These are phyloP conservation scores for Mimumesa dahlbomi DNA, from an alignment of 2,888 invertebrate genomes.

Conservation along the genomic window DNA sequence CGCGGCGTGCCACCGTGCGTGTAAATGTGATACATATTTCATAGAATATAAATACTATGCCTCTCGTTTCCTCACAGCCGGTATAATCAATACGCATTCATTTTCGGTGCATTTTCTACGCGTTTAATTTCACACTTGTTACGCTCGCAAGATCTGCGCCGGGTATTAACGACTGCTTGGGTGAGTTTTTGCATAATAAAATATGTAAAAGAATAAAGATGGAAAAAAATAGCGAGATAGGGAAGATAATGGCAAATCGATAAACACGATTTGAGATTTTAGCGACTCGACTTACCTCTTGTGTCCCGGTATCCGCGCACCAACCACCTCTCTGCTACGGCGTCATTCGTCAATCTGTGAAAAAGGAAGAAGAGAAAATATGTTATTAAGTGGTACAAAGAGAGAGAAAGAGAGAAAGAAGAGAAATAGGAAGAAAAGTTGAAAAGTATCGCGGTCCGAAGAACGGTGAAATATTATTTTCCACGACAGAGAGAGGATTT, in stretches of 20 bases:
- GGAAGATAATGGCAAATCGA: background rate
- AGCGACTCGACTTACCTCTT: slow-evolving; percentile 70
- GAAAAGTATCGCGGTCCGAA: no score
- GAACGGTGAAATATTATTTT: no score
- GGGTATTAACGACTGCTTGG: slow-evolving; percentile 6
- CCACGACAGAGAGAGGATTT: background rate
- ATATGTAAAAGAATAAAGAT: no score
- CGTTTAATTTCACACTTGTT: slow-evolving; percentile 27
- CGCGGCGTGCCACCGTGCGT: slow-evolving; percentile 6
- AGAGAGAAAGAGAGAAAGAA: no score
- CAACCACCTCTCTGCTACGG: slow-evolving; percentile 77
- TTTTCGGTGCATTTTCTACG: slow-evolving; percentile 15
- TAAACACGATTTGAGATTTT: background rate
- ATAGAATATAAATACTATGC: slow-evolving; percentile 45
- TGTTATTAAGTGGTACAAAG: background rate
- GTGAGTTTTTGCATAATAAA: no score
- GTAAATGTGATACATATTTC: slow-evolving; percentile 46
- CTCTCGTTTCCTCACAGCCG: slow-evolving; percentile 29
- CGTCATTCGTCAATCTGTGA: slow-evolving; percentile 77
- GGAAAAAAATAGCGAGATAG: background rate
- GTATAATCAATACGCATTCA: slow-evolving; percentile 42
- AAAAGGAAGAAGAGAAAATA: slow-evolving; percentile 16
- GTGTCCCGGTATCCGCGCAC: slow-evolving; percentile 74
- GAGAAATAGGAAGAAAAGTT: no score
- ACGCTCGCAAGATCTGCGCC: background rate